These are phyloP conservation scores for Dascillus cervinus DNA, from an alignment of 2,888 invertebrate genomes.

Conservation along the genomic window DNA sequence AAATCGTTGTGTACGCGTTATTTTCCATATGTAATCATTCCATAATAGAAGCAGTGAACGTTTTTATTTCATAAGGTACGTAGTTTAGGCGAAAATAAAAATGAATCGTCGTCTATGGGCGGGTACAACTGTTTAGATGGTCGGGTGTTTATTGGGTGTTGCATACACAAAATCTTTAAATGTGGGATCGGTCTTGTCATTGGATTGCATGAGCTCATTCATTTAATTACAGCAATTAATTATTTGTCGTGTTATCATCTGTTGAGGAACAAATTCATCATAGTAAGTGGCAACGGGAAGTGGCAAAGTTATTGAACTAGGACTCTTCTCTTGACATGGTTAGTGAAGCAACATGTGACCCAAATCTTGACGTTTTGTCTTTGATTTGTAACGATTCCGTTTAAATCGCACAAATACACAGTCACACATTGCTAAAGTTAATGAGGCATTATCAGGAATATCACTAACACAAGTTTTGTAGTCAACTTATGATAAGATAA, in stretches of 20 bases:
- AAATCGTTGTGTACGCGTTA: constrained; percentile 14
- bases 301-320: background rate
- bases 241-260: constrained; percentile 7
- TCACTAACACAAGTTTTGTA: too few species aligned
- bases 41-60: too few species aligned
- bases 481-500: too few species aligned
- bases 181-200: constrained; percentile 22
- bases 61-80: too few species aligned
- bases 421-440: too few species aligned
- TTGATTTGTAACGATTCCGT: too few species aligned
- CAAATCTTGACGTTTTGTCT: constrained; percentile 33
- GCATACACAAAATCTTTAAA: constrained; percentile 20
- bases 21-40: too few species aligned
- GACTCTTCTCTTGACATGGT: constrained; percentile 14
- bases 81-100: constrained; percentile 7
- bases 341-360: constrained; percentile 46
- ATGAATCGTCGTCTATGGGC: constrained; percentile 13
- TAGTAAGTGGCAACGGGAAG: background rate
- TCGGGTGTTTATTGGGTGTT: constrained; percentile 32
- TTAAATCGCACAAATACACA: too few species aligned
- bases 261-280: constrained; percentile 1
- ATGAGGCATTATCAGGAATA: too few species aligned
- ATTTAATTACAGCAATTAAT: constrained; percentile 32
- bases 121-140: constrained; percentile 19
- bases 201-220: constrained; percentile 30